These are phyloP conservation scores for Dipodomys spectabilis DNA, from an alignment of 2,113 vertebrate species.

Conservation along the genomic window DNA sequence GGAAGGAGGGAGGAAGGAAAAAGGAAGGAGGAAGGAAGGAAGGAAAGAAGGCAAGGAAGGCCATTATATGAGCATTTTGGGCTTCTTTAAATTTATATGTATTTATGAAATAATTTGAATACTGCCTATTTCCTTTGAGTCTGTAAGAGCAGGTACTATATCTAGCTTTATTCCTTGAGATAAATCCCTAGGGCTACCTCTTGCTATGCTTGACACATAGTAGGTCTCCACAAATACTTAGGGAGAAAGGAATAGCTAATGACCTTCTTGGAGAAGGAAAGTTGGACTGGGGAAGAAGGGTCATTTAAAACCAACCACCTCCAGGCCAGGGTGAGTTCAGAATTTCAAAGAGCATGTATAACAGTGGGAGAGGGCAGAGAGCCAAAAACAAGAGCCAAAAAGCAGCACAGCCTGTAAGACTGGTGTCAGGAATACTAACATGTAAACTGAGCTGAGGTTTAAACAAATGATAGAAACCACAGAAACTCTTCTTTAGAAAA, in stretches of 20 bases:
- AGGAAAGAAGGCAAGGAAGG: background rate
- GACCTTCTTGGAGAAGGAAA: background rate
- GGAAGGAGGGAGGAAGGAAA: no score
- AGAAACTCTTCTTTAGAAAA: slow-evolving; percentile 53
- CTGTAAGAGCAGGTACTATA: background rate
- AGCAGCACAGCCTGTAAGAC: background rate
- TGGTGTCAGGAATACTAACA: slow-evolving; percentile 49
- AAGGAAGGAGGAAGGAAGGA: no score
- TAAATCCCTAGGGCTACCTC: background rate
- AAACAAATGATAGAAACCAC: slow-evolving; percentile 29
- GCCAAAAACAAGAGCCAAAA: slow-evolving; percentile 19
- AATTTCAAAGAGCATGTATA: background rate
- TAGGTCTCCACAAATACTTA: background rate
- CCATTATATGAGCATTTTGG: background rate
- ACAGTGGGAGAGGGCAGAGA: slow-evolving; percentile 9
- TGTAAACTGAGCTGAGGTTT: slow-evolving; percentile 26
- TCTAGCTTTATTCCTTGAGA: background rate
- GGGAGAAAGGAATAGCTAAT: background rate
- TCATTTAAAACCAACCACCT: background rate
- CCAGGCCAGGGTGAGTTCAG: background rate
- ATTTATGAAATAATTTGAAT: background rate
- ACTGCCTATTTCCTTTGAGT: background rate
- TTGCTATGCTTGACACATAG: no score
- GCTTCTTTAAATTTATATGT: background rate
- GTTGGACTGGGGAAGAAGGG: background rate